Percentiles rank a stretch among this genome's conserved stretches.
Evolutionary conservation across 2,888 invertebrate genomes (phyloP).

Genomic region (Malacosoma neustria): DNA sequence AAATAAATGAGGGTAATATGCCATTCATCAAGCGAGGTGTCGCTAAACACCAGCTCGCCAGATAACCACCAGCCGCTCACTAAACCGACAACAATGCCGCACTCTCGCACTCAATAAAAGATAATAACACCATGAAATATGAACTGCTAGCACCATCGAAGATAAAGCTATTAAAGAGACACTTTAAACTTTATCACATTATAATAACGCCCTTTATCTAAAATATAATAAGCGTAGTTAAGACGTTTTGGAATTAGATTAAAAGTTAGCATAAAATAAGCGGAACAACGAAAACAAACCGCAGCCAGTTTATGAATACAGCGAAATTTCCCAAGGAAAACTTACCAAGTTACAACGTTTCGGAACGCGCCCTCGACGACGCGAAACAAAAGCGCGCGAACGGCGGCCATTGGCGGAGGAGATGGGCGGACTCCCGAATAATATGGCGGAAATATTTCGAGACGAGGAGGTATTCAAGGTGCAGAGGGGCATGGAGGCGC

Average conservation of each 20-base stretch:
- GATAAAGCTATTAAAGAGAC: slow-evolving; percentile 13
- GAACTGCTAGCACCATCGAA: slow-evolving; percentile 62
- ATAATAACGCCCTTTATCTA: slow-evolving; percentile 19
- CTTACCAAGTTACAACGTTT: slow-evolving; percentile 65
- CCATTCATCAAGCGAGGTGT: slow-evolving; percentile 60
- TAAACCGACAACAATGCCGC: slow-evolving; percentile 70
- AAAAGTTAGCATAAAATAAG: slow-evolving; percentile 51
- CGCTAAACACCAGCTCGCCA: slow-evolving; percentile 63
- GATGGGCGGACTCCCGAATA: slow-evolving; percentile 66
- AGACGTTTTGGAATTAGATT: slow-evolving; percentile 31
- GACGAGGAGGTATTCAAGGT: slow-evolving; percentile 67
- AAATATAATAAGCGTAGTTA: slow-evolving; percentile 17
- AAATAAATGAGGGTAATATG: slow-evolving; percentile 24
- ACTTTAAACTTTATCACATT: slow-evolving; percentile 18
- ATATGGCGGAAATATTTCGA: slow-evolving; percentile 73
- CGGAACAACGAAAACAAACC: slow-evolving; percentile 64
- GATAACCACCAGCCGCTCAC: slow-evolving; percentile 68
- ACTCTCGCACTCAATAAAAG: slow-evolving; percentile 73
- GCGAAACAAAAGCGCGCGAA: slow-evolving; percentile 74
- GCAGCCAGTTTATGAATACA: slow-evolving; percentile 54
- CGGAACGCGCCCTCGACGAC: slow-evolving; percentile 52
- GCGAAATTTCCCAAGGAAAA: slow-evolving; percentile 66
- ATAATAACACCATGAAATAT: slow-evolving; percentile 74
- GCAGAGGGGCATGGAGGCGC: slow-evolving; percentile 30
- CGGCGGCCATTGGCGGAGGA: slow-evolving; percentile 65